Evolutionary conservation across 1,140 invertebrate genomes (phyloP).

Genomic region (Aphelenchoides fujianensis): DNA sequence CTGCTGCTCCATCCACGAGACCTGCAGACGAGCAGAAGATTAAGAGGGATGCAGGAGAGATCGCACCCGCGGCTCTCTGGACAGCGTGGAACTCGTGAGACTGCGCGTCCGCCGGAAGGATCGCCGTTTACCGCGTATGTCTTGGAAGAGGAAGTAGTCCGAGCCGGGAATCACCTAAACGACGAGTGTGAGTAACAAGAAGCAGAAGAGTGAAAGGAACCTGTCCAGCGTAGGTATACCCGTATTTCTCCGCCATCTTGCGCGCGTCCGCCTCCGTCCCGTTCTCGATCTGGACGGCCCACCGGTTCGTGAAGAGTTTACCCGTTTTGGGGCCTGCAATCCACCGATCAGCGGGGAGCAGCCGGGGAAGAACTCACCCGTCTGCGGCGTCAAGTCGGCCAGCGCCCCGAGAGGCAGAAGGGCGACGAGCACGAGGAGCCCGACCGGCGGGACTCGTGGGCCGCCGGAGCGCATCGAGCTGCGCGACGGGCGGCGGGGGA

Average conservation of each 20-base stretch:
- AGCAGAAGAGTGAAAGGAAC: conserved; percentile 34
- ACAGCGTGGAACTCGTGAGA: conserved; percentile 27
- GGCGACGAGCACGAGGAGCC: not conserved
- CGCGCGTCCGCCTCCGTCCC: conserved; percentile 49
- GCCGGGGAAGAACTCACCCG: not conserved
- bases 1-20: conserved; percentile 89
- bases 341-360: conserved; percentile 17
- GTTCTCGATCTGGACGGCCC: conserved; percentile 55
- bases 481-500: no score
- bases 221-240: conserved; percentile 55
- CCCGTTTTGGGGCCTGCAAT: conserved; percentile 19
- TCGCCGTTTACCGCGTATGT: conserved; percentile 23
- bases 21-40: conserved; percentile 66
- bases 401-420: not conserved
- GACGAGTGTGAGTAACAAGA: not conserved
- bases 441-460: not conserved
- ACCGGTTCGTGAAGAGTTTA: conserved; percentile 56
- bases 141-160: conserved; percentile 49
- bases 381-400: not conserved
- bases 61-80: conserved; percentile 22
- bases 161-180: conserved; percentile 48
- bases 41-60: conserved; percentile 25
- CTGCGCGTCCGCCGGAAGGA: conserved; percentile 38
- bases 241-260: conserved; percentile 59
- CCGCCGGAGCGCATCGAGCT: not conserved